These are phyloP conservation scores for Brachyopa scutellaris DNA, from an alignment of 2,888 invertebrate genomes.

Conservation along the genomic window DNA sequence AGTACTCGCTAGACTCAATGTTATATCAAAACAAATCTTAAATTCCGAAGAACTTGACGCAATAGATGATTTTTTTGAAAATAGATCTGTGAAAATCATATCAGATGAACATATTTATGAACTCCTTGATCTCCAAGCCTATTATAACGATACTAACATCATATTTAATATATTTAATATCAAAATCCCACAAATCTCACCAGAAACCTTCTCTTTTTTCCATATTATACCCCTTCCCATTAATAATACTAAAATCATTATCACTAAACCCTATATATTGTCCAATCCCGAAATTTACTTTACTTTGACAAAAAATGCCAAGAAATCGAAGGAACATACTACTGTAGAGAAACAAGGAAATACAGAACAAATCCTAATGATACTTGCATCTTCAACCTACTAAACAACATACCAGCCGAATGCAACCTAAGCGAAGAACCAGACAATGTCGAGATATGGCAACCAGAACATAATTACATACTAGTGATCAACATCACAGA, in stretches of 20 bases:
- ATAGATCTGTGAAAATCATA: constrained; percentile 31
- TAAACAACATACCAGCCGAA: not conserved
- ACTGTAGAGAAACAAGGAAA: constrained; percentile 22
- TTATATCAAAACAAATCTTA: constrained; percentile 42
- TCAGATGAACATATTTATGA: constrained; percentile 55
- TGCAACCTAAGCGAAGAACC: not conserved
- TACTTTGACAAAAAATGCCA: constrained; percentile 19
- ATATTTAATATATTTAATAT: constrained; percentile 12
- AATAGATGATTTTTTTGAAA: constrained; percentile 5
- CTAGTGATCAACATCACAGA: not conserved
- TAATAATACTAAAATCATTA: constrained; percentile 28
- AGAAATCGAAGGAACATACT: constrained; percentile 24
- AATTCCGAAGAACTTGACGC: constrained; percentile 17
- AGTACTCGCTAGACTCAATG: constrained; percentile 38
- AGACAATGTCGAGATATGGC: not conserved
- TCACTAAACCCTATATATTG: constrained; percentile 12
- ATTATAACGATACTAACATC: constrained; percentile 27
- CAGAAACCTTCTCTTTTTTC: not conserved
- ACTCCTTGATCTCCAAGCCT: constrained; percentile 47
- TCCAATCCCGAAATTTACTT: not conserved
- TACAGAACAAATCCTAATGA: not conserved
- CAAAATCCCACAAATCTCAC: not conserved
- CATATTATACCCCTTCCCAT: constrained; percentile 24
- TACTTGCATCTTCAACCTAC: not conserved
- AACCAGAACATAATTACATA: not conserved